A percentile compares a stretch with the other conserved stretches of the same genome.
These are phyloP conservation scores for Chaetops frenatus DNA, from an alignment of 2,113 vertebrate genomes.

Conservation along the genomic window DNA sequence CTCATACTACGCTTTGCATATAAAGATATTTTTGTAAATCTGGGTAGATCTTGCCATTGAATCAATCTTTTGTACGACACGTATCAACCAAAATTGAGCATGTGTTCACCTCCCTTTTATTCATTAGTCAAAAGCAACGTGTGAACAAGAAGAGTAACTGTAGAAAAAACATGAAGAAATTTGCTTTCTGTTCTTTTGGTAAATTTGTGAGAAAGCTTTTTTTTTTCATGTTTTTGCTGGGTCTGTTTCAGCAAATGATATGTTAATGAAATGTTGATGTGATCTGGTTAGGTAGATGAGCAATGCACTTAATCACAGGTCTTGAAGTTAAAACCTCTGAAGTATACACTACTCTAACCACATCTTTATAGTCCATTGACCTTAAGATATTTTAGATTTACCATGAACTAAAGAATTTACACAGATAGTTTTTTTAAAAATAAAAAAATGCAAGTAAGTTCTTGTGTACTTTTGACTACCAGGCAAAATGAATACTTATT, in stretches of 20 bases:
- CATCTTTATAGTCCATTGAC: background rate
- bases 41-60: background rate
- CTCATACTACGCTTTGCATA: background rate
- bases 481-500: background rate
- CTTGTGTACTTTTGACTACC: background rate
- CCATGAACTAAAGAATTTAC: background rate
- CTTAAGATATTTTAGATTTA: background rate
- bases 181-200: background rate
- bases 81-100: background rate
- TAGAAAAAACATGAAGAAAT: background rate
- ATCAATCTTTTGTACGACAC: background rate
- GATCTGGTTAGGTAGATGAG: background rate
- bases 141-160: background rate
- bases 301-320: background rate
- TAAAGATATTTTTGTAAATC: background rate
- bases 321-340: background rate
- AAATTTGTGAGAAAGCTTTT: background rate
- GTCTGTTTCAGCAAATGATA: background rate
- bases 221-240: background rate
- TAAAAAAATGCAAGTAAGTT: fast-evolving
- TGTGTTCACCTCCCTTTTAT: background rate
- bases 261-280: background rate
- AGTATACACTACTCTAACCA: background rate
- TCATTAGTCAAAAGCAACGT: background rate
- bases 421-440: background rate